These are phyloP conservation scores for Seriola rivoliana DNA, from an alignment of 2,113 vertebrate species.

Conservation along the genomic window DNA sequence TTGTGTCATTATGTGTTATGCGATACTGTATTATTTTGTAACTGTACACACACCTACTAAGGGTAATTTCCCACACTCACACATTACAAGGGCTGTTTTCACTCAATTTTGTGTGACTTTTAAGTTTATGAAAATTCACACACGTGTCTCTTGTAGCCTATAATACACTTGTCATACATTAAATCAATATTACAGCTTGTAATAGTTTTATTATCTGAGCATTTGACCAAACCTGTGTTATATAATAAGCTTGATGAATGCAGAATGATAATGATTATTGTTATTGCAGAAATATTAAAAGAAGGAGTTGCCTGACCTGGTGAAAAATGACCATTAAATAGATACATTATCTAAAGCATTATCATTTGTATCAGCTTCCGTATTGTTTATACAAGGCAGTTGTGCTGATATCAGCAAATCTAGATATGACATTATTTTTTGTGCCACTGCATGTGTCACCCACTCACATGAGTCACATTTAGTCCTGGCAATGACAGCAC, in stretches of 20 bases:
- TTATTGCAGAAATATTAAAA: background rate
- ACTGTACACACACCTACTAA: background rate
- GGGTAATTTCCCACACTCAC: slow-evolving; percentile 1
- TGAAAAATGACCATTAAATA: background rate
- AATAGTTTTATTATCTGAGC: background rate
- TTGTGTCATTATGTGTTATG: background rate
- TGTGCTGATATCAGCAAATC: slow-evolving; percentile 19
- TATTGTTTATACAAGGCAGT: background rate
- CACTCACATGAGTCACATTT: slow-evolving; percentile 62
- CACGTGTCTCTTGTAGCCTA: background rate
- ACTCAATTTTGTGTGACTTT: background rate
- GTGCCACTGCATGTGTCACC: slow-evolving; percentile 25
- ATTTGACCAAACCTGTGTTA: background rate
- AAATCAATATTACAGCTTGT: background rate
- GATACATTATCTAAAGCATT: too few species aligned
- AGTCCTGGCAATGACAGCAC: slow-evolving; percentile 60
- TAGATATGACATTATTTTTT: background rate
- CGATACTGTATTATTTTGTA: slow-evolving; percentile 5
- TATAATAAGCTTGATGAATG: too few species aligned
- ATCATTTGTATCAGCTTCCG: background rate
- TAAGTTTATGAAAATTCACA: background rate
- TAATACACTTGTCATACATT: background rate
- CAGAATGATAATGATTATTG: too few species aligned
- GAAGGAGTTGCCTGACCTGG: background rate
- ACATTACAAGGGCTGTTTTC: background rate